phyloP scores from a whole-genome alignment of 2,113 vertebrate species.

The Lontra canadensis region DNA sequence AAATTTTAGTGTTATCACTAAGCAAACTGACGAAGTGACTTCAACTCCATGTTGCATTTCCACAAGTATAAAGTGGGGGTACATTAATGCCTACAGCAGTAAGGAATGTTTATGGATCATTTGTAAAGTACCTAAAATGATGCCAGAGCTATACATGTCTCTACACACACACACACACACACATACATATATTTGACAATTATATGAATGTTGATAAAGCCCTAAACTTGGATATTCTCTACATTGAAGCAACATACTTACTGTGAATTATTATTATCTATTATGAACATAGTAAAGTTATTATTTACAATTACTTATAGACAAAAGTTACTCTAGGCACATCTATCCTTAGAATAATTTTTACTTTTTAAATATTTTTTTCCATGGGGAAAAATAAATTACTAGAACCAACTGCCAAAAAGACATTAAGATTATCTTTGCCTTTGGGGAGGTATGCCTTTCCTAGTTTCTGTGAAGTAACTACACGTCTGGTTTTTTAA shows the following conservation, averaged over 20 bases:
- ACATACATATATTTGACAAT: neutral
- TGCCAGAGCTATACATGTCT: neutral
- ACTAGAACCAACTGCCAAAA: neutral
- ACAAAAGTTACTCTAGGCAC: neutral
- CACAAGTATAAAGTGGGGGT: neutral
- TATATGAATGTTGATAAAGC: neutral
- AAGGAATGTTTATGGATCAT: neutral
- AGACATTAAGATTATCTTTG: neutral
- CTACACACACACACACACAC: no score
- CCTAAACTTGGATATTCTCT: neutral
- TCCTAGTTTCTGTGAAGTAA: neutral
- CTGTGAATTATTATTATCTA: neutral
- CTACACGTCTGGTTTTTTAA: neutral
- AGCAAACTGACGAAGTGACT: neutral
- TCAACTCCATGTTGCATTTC: neutral
- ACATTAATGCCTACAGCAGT: neutral
- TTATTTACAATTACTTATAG: neutral
- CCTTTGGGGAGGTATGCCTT: neutral
- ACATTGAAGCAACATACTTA: neutral
- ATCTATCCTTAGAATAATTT: neutral
- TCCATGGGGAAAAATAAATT: neutral
- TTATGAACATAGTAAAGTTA: neutral
- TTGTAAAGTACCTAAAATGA: constrained; percentile 36
- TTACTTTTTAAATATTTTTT: constrained; percentile 24
- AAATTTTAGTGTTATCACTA: neutral